phyloP scores from a whole-genome alignment of 2,797 vertebrate genomes.

The Agapornis canus region DNA sequence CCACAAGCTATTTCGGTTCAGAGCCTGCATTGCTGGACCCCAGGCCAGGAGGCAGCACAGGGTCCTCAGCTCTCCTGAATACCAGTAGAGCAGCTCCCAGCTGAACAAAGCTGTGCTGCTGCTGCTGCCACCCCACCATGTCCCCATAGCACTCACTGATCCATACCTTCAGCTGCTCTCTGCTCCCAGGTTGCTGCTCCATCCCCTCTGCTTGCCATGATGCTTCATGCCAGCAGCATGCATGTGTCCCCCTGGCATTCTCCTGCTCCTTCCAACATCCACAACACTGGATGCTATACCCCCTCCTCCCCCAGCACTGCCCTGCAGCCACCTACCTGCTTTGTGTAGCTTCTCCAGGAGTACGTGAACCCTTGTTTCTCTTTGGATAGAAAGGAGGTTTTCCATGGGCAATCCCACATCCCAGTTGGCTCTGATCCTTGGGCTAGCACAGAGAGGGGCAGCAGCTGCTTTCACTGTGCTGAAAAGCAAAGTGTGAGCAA shows the following conservation, averaged over 20 bases:
- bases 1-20: not conserved
- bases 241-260: rapidly evolving
- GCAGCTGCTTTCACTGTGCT: not conserved
- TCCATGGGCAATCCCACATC: not conserved
- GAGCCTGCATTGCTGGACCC: not conserved
- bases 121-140: not conserved
- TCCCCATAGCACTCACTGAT: not conserved
- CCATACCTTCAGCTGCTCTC: too few relatives aligned
- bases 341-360: not conserved
- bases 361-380: not conserved
- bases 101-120: not conserved
- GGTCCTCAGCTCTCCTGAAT: not conserved
- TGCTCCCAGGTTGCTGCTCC: not conserved
- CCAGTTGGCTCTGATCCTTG: not conserved
- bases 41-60: not conserved
- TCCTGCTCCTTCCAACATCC: not conserved
- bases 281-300: rapidly evolving
- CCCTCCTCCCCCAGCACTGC: not conserved
- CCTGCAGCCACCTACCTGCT: not conserved
- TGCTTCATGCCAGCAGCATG: not conserved
- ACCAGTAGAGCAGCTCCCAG: not conserved
- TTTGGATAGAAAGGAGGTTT: not conserved
- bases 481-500: not conserved
- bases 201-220: not conserved
- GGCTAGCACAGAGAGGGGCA: not conserved